Conservation (phyloP, 2,797 vertebrate species). For the Silurus lanzhouensis region DNA sequence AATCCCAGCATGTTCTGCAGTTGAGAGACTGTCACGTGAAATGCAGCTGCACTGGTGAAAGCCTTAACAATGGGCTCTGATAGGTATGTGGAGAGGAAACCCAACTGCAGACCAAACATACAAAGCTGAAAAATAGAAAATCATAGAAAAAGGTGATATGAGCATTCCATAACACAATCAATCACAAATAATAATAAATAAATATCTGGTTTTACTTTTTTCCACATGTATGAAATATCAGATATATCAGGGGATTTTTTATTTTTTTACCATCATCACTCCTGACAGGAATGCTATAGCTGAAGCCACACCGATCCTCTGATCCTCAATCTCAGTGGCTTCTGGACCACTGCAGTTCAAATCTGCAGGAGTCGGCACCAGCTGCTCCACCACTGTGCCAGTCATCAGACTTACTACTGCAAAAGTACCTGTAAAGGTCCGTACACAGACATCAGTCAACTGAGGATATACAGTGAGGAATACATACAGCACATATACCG, state of each 20-base stretch:
- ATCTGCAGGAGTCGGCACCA: slow-evolving; percentile 78
- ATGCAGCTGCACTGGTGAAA: slow-evolving; percentile 88
- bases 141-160: slow-evolving; percentile 1
- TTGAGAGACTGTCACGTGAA: slow-evolving; percentile 90
- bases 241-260: no score
- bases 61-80: slow-evolving; percentile 92
- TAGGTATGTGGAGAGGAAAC: slow-evolving; percentile 89
- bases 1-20: slow-evolving; percentile 89
- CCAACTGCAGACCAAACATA: slow-evolving; percentile 89
- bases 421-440: slow-evolving; percentile 81
- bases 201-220: neutral
- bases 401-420: slow-evolving; percentile 93
- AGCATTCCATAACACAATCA: neutral
- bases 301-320: slow-evolving; percentile 84
- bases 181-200: no score
- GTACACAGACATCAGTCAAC: neutral
- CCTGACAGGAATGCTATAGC: slow-evolving; percentile 87
- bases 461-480: neutral
- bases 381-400: slow-evolving; percentile 85
- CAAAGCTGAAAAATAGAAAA: slow-evolving; percentile 72
- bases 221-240: neutral
- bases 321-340: slow-evolving; percentile 76
- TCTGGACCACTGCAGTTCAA: slow-evolving; percentile 78
- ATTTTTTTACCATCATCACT: slow-evolving; percentile 79
- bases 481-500: neutral